Percentiles rank a stretch among this genome's conserved stretches.
These are phyloP conservation scores for Digitonthophagus gazella DNA, from an alignment of 2,888 invertebrate species.

Conservation along the genomic window DNA sequence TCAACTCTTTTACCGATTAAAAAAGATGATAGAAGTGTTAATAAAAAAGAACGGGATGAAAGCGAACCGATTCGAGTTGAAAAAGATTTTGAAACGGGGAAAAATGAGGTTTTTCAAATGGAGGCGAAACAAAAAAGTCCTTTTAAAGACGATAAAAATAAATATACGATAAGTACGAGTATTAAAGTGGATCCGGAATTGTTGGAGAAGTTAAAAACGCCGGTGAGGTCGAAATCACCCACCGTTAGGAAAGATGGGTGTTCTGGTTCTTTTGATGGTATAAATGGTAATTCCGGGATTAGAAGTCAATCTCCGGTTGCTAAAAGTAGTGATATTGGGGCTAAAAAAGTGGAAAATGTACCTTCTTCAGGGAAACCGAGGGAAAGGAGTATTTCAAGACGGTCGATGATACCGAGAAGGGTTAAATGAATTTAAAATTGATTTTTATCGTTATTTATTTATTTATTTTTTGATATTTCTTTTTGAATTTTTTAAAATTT, in stretches of 20 bases:
- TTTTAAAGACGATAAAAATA: conserved; percentile 23
- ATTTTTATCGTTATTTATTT: too few relatives aligned
- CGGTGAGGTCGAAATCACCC: not conserved
- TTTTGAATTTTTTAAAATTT: too few relatives aligned
- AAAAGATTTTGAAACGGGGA: conserved; percentile 17
- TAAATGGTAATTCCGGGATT: not conserved
- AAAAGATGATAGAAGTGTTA: conserved; percentile 7
- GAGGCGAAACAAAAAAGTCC: conserved; percentile 21
- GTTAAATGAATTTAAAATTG: conserved; percentile 12
- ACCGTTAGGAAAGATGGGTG: not conserved
- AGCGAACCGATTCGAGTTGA: conserved; percentile 15
- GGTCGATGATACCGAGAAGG: conserved; percentile 15
- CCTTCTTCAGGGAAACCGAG: not conserved
- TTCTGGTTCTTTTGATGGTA: not conserved
- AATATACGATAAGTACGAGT: conserved; percentile 27
- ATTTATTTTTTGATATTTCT: too few relatives aligned
- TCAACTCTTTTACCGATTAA: conserved; percentile 51
- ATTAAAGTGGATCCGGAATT: conserved; percentile 26
- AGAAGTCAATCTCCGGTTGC: not conserved
- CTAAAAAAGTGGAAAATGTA: not conserved
- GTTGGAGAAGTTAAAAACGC: conserved; percentile 23
- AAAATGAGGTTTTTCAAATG: conserved; percentile 20
- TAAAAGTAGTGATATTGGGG: not conserved
- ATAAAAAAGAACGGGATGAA: conserved; percentile 3
- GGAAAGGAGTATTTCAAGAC: not conserved